phyloP scores from a whole-genome alignment of 2,888 invertebrate genomes.

The Caenorhabditis macrosperma region DNA sequence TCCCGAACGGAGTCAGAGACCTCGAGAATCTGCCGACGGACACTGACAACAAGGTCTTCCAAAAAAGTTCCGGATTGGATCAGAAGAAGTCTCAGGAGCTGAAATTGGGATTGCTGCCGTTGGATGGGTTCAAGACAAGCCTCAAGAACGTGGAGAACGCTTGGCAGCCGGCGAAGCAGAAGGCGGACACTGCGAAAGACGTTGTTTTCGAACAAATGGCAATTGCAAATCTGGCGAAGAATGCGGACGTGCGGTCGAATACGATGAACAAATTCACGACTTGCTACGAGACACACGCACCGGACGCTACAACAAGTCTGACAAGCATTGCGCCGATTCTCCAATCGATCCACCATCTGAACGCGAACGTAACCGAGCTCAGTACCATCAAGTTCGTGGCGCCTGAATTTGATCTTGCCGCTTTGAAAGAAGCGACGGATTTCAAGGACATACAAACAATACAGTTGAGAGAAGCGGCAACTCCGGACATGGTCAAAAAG shows the following conservation, averaged over 20 bases:
- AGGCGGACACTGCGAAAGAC: too few relatives aligned
- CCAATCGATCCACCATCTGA: too few relatives aligned
- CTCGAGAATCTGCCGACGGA: neutral
- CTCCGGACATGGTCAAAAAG: too few relatives aligned
- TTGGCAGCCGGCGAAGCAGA: neutral
- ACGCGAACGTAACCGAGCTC: neutral
- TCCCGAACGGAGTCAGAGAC: neutral
- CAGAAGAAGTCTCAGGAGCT: neutral
- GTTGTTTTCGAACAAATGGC: neutral
- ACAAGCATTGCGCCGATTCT: too few relatives aligned
- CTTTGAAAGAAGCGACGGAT: too few relatives aligned
- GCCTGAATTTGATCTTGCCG: too few relatives aligned
- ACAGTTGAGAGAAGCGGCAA: too few relatives aligned
- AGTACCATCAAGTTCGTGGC: neutral
- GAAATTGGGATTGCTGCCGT: neutral
- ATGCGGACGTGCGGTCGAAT: too few relatives aligned
- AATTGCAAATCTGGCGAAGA: neutral
- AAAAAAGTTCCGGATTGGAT: neutral
- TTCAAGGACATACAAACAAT: too few relatives aligned
- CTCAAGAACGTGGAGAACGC: neutral
- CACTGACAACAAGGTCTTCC: neutral
- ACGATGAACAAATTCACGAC: too few relatives aligned
- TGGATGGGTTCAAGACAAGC: neutral
- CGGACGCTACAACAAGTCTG: too few relatives aligned
- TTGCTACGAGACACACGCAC: too few relatives aligned